phyloP scores from a whole-genome alignment of 2,888 invertebrate genomes.

The Laothoe populi region DNA sequence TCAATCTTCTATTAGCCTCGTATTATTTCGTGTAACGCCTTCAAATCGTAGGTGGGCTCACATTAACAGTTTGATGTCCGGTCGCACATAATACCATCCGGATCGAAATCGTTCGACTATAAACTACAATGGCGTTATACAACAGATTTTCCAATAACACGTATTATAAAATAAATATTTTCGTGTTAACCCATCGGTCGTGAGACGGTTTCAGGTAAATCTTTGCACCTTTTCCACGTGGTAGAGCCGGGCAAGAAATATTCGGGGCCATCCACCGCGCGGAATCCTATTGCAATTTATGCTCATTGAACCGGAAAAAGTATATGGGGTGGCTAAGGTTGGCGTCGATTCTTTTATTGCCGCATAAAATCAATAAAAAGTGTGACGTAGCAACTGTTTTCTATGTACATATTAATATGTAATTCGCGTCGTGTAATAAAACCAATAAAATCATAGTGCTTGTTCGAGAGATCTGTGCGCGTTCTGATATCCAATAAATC shows the following conservation, averaged over 20 bases:
- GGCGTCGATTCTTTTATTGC: conserved; percentile 79
- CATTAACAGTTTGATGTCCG: background rate
- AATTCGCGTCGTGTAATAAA: conserved; percentile 44
- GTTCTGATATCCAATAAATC: conserved; percentile 45
- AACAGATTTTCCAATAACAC: conserved; percentile 10
- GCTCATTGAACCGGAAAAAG: conserved; percentile 80
- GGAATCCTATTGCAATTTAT: conserved; percentile 84
- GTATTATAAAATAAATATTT: conserved; percentile 57
- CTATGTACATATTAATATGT: conserved; percentile 43
- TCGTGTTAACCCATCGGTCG: conserved; percentile 65
- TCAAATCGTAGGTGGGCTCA: conserved; percentile 1
- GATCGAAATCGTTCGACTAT: conserved; percentile 6
- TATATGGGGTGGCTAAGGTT: conserved; percentile 78
- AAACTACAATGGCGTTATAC: background rate
- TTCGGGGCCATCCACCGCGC: conserved; percentile 71
- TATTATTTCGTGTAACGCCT: conserved; percentile 1
- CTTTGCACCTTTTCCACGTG: conserved; percentile 70
- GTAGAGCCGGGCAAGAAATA: conserved; percentile 69
- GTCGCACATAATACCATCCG: background rate
- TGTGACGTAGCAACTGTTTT: conserved; percentile 66
- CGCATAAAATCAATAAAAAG: conserved; percentile 74
- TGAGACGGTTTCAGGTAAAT: conserved; percentile 68
- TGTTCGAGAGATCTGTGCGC: conserved; percentile 40
- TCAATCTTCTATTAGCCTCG: conserved; percentile 2
- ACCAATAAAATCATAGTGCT: conserved; percentile 54